A percentile compares a stretch with the other conserved stretches of the same genome.
Evolutionary conservation across 2,888 invertebrate species (phyloP).

Genomic region (Drosophila setosimentum): DNA sequence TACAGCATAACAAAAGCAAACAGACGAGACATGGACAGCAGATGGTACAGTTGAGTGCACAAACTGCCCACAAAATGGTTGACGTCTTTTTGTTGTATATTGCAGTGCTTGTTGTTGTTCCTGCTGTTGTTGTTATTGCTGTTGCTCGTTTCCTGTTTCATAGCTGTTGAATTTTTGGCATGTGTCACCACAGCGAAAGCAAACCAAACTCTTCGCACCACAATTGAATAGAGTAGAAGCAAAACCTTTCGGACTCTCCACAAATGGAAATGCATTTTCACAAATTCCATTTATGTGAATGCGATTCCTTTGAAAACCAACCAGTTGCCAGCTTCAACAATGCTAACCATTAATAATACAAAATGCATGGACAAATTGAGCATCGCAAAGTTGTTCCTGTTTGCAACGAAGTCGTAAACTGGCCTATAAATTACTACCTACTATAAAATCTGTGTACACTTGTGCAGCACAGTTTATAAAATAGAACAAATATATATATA

Average conservation of each 20-base stretch:
- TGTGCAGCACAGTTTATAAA: slow-evolving; percentile 57
- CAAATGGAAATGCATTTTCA: slow-evolving; percentile 59
- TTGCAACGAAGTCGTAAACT: slow-evolving; percentile 26
- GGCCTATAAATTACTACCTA: slow-evolving; percentile 65
- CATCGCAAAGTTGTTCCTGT: slow-evolving; percentile 38
- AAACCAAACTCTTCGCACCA: slow-evolving; percentile 53
- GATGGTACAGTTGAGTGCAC: slow-evolving; percentile 67
- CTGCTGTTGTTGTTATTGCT: slow-evolving; percentile 12
- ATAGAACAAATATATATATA: slow-evolving; percentile 28
- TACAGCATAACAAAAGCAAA: slow-evolving; percentile 57
- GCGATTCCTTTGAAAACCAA: slow-evolving; percentile 39
- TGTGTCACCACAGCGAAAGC: slow-evolving; percentile 64
- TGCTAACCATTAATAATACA: slow-evolving; percentile 56
- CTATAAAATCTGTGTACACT: slow-evolving; percentile 48
- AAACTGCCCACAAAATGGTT: slow-evolving; percentile 69
- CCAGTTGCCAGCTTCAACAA: slow-evolving; percentile 46
- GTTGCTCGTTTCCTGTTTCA: slow-evolving; percentile 60
- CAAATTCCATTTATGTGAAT: slow-evolving; percentile 52
- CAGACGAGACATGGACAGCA: slow-evolving; percentile 35
- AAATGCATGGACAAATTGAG: slow-evolving; percentile 55
- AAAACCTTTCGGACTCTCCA: slow-evolving; percentile 21
- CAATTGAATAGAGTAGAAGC: slow-evolving; percentile 21
- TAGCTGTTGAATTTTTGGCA: slow-evolving; percentile 64
- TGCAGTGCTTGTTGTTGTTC: slow-evolving; percentile 16
- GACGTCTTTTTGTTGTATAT: slow-evolving; percentile 46